phyloP scores from a whole-genome alignment of 2,888 invertebrate genomes.

The Chrysolina haemoptera region DNA sequence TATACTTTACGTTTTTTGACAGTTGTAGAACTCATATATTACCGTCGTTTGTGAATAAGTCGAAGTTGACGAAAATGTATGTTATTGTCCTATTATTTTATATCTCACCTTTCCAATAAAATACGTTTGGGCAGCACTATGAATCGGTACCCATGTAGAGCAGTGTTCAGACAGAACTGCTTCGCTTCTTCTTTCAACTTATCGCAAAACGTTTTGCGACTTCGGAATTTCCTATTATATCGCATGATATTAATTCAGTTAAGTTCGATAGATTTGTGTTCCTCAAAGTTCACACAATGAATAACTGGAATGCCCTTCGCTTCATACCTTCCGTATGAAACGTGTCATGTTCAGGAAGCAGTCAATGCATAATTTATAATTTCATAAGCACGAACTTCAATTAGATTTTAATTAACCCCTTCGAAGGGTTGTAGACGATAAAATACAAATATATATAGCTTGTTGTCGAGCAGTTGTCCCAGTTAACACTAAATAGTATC shows the following conservation, averaged over 20 bases:
- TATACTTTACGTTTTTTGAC: too few relatives aligned
- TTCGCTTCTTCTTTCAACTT: constrained; percentile 56
- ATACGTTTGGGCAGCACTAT: constrained; percentile 75
- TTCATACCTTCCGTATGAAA: neutral
- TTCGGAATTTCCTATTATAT: neutral
- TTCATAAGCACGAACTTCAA: neutral
- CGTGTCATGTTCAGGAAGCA: neutral
- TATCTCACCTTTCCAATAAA: constrained; percentile 72
- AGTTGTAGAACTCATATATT: too few relatives aligned
- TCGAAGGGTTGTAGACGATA: neutral
- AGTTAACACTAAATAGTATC: too few relatives aligned
- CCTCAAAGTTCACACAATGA: neutral
- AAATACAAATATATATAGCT: neutral
- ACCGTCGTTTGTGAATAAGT: too few relatives aligned
- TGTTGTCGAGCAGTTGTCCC: too few relatives aligned
- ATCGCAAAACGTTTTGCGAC: constrained; percentile 30
- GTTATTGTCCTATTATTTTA: too few relatives aligned
- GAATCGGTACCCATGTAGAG: constrained; percentile 81
- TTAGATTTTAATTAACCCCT: neutral
- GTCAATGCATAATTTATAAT: neutral
- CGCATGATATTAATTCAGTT: neutral
- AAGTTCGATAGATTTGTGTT: constrained; percentile 7
- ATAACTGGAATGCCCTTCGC: neutral
- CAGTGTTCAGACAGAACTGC: constrained; percentile 79
- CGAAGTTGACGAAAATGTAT: too few relatives aligned